phyloP scores from a whole-genome alignment of 2,797 vertebrate genomes.

The Chelidonichthys spinosus region DNA sequence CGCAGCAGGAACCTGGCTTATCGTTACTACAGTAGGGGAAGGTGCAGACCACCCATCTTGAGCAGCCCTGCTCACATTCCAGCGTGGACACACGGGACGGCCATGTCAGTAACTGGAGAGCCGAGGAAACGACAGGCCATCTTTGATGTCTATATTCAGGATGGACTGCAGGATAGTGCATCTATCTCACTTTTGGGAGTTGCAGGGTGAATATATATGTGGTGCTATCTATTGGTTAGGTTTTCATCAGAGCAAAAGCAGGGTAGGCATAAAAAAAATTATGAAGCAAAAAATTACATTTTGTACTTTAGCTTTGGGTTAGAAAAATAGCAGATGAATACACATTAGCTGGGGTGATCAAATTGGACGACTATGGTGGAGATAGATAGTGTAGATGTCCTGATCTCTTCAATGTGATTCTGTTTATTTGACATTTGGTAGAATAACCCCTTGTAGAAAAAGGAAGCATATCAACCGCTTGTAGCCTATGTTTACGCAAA shows the following conservation, averaged over 20 bases:
- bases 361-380: background rate
- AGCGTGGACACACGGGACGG: conserved; percentile 40
- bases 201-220: background rate
- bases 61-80: conserved; percentile 63
- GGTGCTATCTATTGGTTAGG: background rate
- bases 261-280: background rate
- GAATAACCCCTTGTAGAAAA: conserved; percentile 28
- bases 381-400: background rate
- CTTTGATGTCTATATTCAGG: conserved; percentile 75
- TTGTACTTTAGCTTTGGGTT: background rate
- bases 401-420: conserved; percentile 9
- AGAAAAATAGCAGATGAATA: background rate
- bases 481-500: conserved; percentile 72
- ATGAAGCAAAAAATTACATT: background rate
- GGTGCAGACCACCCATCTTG: conserved; percentile 65
- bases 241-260: background rate
- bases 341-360: background rate
- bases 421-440: conserved; percentile 21
- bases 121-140: conserved; percentile 44
- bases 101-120: conserved; percentile 69
- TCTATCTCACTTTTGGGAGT: conserved; percentile 13
- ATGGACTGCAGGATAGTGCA: conserved; percentile 7
- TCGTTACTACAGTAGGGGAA: conserved; percentile 26
- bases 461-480: conserved; percentile 36
- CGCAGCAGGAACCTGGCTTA: conserved; percentile 19